Conservation (phyloP, 2,888 invertebrate genomes). For the Cyaniris semiargus region DNA sequence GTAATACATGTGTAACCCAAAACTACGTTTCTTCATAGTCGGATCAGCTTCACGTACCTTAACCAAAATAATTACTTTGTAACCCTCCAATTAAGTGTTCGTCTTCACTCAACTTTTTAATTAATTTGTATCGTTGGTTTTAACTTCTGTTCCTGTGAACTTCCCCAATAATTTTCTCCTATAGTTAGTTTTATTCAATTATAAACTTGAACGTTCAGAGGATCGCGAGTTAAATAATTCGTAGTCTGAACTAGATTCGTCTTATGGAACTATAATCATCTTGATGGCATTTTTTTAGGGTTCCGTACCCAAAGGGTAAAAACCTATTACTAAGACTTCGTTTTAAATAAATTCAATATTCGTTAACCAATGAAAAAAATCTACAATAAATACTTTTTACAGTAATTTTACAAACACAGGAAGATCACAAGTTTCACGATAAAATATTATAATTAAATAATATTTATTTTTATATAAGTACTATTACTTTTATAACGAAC, state of each 20-base stretch:
- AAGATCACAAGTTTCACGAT: no score
- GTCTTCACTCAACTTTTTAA: constrained; percentile 15
- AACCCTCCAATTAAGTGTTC: not conserved
- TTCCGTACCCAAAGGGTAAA: not conserved
- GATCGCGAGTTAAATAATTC: not conserved
- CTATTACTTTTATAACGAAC: no score
- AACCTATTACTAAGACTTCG: no score
- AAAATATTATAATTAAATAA: no score
- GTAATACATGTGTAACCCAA: not conserved
- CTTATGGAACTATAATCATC: not conserved
- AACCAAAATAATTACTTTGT: constrained; percentile 20
- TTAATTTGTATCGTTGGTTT: constrained; percentile 21
- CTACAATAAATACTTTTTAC: no score
- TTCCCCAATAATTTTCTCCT: not conserved
- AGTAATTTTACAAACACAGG: no score
- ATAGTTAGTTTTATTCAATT: constrained; percentile 20
- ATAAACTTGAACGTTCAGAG: constrained; percentile 4
- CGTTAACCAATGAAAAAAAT: no score
- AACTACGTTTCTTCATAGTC: not conserved
- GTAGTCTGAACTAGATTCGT: not conserved
- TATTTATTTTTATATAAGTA: not conserved
- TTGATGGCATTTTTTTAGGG: not conserved
- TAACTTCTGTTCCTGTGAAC: constrained; percentile 1
- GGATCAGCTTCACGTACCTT: not conserved
- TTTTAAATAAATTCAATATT: no score